A percentile compares a stretch with the other conserved stretches of the same genome.
These are phyloP conservation scores for Metridium senile DNA, from an alignment of 92 coral and sea anemone species.

Conservation along the genomic window DNA sequence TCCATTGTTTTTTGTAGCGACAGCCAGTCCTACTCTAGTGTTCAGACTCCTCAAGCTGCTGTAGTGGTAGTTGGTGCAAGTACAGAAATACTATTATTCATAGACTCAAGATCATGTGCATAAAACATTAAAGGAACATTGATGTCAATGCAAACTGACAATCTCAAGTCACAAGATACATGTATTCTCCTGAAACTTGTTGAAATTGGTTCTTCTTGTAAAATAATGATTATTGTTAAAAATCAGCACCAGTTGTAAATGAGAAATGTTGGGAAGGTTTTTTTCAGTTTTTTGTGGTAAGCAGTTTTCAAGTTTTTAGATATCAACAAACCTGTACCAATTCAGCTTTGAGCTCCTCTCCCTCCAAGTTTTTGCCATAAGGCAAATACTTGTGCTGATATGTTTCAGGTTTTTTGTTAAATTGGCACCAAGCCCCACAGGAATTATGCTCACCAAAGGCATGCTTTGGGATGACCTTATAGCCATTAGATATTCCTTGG, in stretches of 20 bases:
- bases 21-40: conserved; percentile 38
- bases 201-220: too few species aligned
- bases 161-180: neutral
- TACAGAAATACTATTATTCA: conserved; percentile 33
- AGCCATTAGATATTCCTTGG: conserved; percentile 23
- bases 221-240: too few species aligned
- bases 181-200: too few species aligned
- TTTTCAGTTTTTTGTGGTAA: neutral
- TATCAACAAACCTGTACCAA: conserved; percentile 22
- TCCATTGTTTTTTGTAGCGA: conserved; percentile 46
- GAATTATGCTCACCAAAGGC: conserved; percentile 45
- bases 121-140: conserved; percentile 33
- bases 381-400: conserved; percentile 35
- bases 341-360: conserved; percentile 47
- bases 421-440: conserved; percentile 32
- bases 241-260: too few species aligned
- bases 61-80: conserved; percentile 44
- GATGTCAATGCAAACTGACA: conserved; percentile 44
- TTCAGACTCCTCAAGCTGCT: conserved; percentile 31
- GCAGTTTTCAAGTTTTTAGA: neutral
- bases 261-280: neutral
- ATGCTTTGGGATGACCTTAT: conserved; percentile 37
- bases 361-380: conserved; percentile 37
- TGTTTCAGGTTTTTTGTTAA: conserved; percentile 1
- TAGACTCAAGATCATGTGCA: conserved; percentile 38